phyloP scores from a whole-genome alignment of 2,888 invertebrate genomes.

The Lasius fuliginosus region DNA sequence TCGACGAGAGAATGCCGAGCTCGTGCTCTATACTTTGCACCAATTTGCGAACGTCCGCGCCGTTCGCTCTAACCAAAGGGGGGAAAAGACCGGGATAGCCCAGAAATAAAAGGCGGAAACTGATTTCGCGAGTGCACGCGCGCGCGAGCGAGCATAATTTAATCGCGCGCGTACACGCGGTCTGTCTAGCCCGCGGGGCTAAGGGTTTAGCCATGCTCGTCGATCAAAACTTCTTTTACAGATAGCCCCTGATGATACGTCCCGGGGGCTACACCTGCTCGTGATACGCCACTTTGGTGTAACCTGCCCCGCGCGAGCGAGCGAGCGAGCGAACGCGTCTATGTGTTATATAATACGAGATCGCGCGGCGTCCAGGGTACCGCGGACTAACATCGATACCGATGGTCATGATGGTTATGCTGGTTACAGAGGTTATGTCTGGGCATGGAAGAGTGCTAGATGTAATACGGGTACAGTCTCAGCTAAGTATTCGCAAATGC shows the following conservation, averaged over 20 bases:
- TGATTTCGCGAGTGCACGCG: constrained; percentile 47
- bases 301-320: constrained; percentile 52
- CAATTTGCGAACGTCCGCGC: constrained; percentile 38
- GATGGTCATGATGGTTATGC: constrained; percentile 70
- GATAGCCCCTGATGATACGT: constrained; percentile 72
- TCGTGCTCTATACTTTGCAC: constrained; percentile 53
- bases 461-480: constrained; percentile 68
- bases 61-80: constrained; percentile 1
- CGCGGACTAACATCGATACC: constrained; percentile 60
- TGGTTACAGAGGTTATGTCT: constrained; percentile 76
- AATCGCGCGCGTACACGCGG: constrained; percentile 56
- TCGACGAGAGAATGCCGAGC: constrained; percentile 14
- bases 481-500: constrained; percentile 47
- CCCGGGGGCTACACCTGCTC: constrained; percentile 77
- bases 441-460: constrained; percentile 66
- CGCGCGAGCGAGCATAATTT: constrained; percentile 56
- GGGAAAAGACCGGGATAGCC: constrained; percentile 25
- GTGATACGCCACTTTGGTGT: constrained; percentile 71
- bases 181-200: constrained; percentile 40
- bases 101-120: constrained; percentile 54
- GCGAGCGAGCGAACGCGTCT: constrained; percentile 51
- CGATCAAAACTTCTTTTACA: constrained; percentile 63
- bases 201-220: constrained; percentile 50
- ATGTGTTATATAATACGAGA: constrained; percentile 73
- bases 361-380: constrained; percentile 57